phyloP scores from a whole-genome alignment of 2,113 vertebrate genomes.

The Gobius niger region DNA sequence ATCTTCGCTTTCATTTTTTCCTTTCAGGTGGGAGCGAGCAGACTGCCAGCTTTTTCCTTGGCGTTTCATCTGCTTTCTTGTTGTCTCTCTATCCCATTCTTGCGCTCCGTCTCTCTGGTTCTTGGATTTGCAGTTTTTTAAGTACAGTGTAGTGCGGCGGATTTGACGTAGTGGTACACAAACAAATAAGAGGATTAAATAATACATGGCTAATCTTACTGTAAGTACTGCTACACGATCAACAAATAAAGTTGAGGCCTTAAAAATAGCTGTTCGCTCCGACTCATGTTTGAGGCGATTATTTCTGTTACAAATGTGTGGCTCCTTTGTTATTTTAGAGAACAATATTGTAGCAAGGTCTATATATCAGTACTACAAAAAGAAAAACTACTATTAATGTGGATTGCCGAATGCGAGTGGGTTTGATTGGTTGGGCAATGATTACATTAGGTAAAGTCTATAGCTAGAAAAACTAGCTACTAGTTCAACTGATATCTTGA shows the following conservation, averaged over 20 bases:
- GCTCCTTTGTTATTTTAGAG: not conserved
- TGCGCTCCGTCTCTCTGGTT: conserved; percentile 36
- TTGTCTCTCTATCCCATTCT: conserved; percentile 36
- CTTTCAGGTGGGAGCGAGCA: conserved; percentile 75
- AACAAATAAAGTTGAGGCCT: conserved; percentile 3
- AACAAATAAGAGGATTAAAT: conserved; percentile 39
- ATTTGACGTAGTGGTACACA: conserved; percentile 23
- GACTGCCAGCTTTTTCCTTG: conserved; percentile 61
- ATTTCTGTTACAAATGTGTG: not conserved
- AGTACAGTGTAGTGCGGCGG: conserved; percentile 14
- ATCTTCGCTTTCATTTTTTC: conserved; percentile 55
- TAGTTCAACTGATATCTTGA: too few relatives aligned
- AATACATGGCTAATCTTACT: conserved; percentile 3
- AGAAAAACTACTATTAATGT: too few relatives aligned
- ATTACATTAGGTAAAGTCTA: too few relatives aligned
- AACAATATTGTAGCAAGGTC: not conserved
- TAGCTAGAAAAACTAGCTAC: too few relatives aligned
- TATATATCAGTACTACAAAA: too few relatives aligned
- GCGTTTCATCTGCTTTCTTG: conserved; percentile 55
- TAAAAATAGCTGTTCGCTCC: not conserved
- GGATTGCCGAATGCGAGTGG: too few relatives aligned
- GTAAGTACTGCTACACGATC: not conserved
- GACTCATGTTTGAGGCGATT: not conserved
- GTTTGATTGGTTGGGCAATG: too few relatives aligned
- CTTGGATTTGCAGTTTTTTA: conserved; percentile 46